Conservation (phyloP, 2,888 invertebrate genomes). For the Timandra comae region DNA sequence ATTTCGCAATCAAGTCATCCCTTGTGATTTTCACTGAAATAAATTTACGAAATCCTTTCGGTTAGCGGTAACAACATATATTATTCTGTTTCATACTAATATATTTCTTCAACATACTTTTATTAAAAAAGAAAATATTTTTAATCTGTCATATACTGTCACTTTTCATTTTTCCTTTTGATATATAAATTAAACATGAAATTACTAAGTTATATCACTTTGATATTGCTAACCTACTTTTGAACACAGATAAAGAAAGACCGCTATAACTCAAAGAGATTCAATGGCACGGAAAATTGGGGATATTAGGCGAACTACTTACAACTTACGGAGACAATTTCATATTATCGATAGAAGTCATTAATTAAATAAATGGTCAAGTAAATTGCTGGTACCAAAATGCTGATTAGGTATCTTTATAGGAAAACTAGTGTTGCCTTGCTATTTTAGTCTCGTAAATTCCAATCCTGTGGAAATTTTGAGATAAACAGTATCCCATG, state of each 20-base stretch:
- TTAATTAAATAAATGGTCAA: too few relatives aligned
- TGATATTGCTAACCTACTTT: conserved; percentile 10
- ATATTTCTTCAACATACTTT: too few relatives aligned
- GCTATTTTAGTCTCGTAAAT: conserved; percentile 2
- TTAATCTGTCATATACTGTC: too few relatives aligned
- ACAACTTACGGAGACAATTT: conserved; percentile 29
- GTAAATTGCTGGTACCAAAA: too few relatives aligned
- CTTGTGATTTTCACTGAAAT: conserved; percentile 21
- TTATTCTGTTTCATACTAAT: conserved; percentile 14
- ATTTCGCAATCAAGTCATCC: conserved; percentile 41
- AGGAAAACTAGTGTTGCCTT: too few relatives aligned
- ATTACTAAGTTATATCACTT: too few relatives aligned
- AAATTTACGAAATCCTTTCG: conserved; percentile 15
- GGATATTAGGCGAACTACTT: conserved; percentile 35
- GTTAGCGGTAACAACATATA: conserved; percentile 15
- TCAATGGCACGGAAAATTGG: conserved; percentile 35
- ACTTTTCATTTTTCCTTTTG: too few relatives aligned
- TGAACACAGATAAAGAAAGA: conserved; percentile 24
- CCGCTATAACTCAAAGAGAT: conserved; percentile 29
- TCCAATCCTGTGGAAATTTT: conserved; percentile 10
- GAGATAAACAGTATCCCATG: too few relatives aligned
- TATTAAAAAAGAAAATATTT: too few relatives aligned
- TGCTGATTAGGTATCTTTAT: too few relatives aligned
- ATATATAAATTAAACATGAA: too few relatives aligned
- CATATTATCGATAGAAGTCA: conserved; percentile 10